Conservation (phyloP, 2,113 vertebrate species). For the Mugil cephalus region DNA sequence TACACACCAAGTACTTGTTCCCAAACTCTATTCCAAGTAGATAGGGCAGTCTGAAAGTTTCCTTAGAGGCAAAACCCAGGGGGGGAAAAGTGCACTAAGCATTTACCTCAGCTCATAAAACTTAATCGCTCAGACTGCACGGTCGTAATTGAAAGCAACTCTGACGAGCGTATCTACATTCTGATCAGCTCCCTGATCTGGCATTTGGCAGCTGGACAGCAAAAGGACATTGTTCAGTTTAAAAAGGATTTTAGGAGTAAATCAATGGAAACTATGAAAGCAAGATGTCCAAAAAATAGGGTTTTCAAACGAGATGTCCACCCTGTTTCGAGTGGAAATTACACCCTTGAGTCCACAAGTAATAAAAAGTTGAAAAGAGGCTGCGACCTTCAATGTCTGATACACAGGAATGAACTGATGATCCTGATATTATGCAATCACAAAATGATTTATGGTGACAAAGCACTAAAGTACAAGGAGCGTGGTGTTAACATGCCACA, state of each 20-base stretch:
- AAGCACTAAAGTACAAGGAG: not conserved
- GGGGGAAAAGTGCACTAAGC: not conserved
- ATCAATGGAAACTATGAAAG: constrained; percentile 25
- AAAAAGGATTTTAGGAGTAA: constrained; percentile 7
- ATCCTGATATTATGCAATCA: not conserved
- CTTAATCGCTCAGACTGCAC: constrained; percentile 13
- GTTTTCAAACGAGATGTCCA: constrained; percentile 5
- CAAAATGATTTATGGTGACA: not conserved
- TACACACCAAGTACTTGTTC: too few species aligned
- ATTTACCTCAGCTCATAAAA: constrained; percentile 11
- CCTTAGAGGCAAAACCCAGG: not conserved
- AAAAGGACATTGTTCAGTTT: not conserved
- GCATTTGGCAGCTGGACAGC: constrained; percentile 10
- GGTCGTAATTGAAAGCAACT: constrained; percentile 19
- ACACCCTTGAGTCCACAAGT: not conserved
- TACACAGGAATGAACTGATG: not conserved
- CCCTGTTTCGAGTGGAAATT: not conserved
- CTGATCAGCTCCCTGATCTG: constrained; percentile 11
- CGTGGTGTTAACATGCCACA: not conserved
- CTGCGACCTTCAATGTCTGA: not conserved
- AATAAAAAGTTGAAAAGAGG: not conserved
- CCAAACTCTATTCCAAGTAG: not conserved
- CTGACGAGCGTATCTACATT: constrained; percentile 6
- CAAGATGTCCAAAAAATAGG: constrained; percentile 5
- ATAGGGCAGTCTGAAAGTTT: not conserved